phyloP scores from a whole-genome alignment of 2,113 vertebrate species.

The Mustela lutreola region DNA sequence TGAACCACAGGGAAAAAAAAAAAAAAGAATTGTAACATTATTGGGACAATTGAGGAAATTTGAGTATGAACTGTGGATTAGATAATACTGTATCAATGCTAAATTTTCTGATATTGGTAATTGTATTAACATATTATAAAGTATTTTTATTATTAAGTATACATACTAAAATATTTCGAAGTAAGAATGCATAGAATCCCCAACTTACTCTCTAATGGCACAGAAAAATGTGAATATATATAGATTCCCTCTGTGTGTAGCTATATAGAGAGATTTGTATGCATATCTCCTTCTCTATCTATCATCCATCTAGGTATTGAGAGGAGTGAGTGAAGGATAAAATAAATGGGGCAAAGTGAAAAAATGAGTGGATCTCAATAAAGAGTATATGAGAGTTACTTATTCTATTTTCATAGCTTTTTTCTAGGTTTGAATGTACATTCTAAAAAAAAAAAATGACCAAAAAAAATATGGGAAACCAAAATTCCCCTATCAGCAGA shows the following conservation, averaged over 20 bases:
- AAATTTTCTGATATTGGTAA: slow-evolving; percentile 30
- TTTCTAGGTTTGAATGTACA: slow-evolving; percentile 44
- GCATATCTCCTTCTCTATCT: background rate
- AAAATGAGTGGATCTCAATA: background rate
- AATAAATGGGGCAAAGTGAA: background rate
- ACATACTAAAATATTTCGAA: background rate
- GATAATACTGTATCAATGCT: background rate
- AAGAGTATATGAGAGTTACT: background rate
- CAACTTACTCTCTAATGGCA: background rate
- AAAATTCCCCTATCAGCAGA: background rate
- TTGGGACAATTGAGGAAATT: background rate
- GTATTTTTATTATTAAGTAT: background rate
- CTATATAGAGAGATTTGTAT: background rate
- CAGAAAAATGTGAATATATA: background rate
- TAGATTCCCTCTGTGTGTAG: background rate
- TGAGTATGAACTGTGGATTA: background rate
- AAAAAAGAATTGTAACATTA: background rate
- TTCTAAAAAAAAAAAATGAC: background rate
- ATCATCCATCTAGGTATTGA: background rate
- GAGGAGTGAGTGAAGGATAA: background rate
- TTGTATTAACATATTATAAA: background rate
- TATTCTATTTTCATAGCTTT: background rate
- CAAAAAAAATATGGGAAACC: background rate
- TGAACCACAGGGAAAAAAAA: background rate
- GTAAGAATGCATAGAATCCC: background rate